Conservation (phyloP, 2,113 vertebrate genomes). For the Pelecanus crispus region DNA sequence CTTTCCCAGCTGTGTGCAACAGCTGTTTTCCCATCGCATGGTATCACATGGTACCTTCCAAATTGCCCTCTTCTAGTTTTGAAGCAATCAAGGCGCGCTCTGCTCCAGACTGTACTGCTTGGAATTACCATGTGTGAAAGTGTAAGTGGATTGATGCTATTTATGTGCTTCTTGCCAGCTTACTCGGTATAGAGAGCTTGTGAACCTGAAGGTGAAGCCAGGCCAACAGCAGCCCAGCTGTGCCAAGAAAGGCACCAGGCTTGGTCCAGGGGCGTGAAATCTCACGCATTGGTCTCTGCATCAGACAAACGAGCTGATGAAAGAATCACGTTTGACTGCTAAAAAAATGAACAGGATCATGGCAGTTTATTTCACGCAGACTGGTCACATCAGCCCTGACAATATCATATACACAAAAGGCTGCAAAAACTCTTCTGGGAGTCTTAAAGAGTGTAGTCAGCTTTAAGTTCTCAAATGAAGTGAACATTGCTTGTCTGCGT, state of each 20-base stretch:
- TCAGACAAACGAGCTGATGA: background rate
- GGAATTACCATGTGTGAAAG: background rate
- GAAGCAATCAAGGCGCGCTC: rapidly evolving
- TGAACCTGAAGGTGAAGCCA: background rate
- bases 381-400: background rate
- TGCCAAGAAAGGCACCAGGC: background rate
- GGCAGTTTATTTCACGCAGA: background rate
- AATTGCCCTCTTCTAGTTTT: no score
- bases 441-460: background rate
- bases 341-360: background rate
- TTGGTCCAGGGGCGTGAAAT: background rate
- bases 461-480: background rate
- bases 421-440: background rate
- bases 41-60: rapidly evolving
- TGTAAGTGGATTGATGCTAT: background rate
- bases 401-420: background rate
- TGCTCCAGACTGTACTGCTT: background rate
- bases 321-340: background rate
- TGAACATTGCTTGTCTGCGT: background rate
- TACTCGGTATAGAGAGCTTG: background rate
- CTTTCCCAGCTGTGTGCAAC: background rate
- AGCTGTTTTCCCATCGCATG: rapidly evolving
- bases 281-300: rapidly evolving
- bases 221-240: background rate
- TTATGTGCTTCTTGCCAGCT: background rate